phyloP scores from a whole-genome alignment of 1,140 invertebrate species.

The Drosophila neocordata region DNA sequence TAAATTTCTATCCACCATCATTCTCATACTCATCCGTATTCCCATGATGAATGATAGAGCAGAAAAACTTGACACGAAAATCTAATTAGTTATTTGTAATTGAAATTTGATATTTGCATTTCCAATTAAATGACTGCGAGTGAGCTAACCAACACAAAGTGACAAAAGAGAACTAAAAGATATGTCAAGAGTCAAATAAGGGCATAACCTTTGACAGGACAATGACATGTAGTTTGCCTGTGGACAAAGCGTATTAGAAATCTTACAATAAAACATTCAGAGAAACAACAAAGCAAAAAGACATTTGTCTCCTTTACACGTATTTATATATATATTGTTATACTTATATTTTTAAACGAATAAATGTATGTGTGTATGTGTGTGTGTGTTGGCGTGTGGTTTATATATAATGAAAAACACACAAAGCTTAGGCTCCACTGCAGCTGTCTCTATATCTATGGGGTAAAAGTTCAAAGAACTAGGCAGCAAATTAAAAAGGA shows the following conservation, averaged over 20 bases:
- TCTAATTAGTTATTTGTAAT: slow-evolving; percentile 44
- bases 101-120: slow-evolving; percentile 58
- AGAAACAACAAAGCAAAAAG: slow-evolving; percentile 3
- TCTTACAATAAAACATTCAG: slow-evolving; percentile 2
- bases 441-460: slow-evolving; percentile 31
- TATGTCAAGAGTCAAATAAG: slow-evolving; percentile 21
- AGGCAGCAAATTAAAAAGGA: slow-evolving; percentile 58
- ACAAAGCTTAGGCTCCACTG: slow-evolving; percentile 65
- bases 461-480: slow-evolving; percentile 67
- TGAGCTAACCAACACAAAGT: neutral
- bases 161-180: neutral
- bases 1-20: slow-evolving; percentile 17
- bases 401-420: slow-evolving; percentile 66
- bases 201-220: slow-evolving; percentile 21
- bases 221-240: slow-evolving; percentile 29
- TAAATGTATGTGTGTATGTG: neutral
- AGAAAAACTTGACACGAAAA: slow-evolving; percentile 21
- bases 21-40: neutral
- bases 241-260: slow-evolving; percentile 35
- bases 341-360: too few species aligned
- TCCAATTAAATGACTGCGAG: slow-evolving; percentile 12
- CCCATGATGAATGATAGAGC: slow-evolving; percentile 3
- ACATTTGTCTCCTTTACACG: neutral
- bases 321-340: neutral
- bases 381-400: too few species aligned